These are phyloP conservation scores for Bombus superbus DNA, from an alignment of 1,140 invertebrate species.

Conservation along the genomic window DNA sequence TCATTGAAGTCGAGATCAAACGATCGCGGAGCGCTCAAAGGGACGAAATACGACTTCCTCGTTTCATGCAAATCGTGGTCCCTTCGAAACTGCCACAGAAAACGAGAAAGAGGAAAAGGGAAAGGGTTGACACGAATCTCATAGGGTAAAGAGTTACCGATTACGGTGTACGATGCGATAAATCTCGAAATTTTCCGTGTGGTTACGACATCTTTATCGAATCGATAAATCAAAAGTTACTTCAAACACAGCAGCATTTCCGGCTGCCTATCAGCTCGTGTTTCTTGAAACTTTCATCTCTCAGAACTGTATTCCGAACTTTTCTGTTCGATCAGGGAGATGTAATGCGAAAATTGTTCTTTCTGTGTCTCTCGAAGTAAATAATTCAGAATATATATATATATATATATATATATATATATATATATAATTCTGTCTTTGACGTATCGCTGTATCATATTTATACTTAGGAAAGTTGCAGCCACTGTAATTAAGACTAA, in stretches of 20 bases:
- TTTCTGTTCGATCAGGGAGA: not conserved
- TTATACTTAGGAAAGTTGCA: no score
- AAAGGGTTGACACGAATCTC: constrained; percentile 21
- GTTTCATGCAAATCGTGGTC: constrained; percentile 42
- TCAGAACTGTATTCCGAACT: not conserved
- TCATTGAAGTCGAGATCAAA: constrained; percentile 52
- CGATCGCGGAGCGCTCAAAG: constrained; percentile 60
- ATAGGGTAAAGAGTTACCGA: constrained; percentile 20
- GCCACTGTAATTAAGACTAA: no score
- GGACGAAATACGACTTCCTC: constrained; percentile 64
- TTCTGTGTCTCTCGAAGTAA: not conserved
- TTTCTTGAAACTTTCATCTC: no score
- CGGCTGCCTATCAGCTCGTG: not conserved
- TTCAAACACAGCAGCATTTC: not conserved
- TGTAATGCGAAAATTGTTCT: no score
- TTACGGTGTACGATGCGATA: constrained; percentile 40
- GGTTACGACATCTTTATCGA: constrained; percentile 60
- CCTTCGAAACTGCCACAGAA: not conserved
- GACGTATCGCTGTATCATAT: no score
- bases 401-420: no score
- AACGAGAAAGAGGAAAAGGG: not conserved
- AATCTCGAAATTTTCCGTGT: constrained; percentile 67
- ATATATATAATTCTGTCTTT: not conserved
- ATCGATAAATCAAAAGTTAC: constrained; percentile 62
- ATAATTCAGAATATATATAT: not conserved